Percentiles rank a stretch among this genome's conserved stretches.
Conservation (phyloP, 1,140 invertebrate genomes). For the Drosophila asahinai region DNA sequence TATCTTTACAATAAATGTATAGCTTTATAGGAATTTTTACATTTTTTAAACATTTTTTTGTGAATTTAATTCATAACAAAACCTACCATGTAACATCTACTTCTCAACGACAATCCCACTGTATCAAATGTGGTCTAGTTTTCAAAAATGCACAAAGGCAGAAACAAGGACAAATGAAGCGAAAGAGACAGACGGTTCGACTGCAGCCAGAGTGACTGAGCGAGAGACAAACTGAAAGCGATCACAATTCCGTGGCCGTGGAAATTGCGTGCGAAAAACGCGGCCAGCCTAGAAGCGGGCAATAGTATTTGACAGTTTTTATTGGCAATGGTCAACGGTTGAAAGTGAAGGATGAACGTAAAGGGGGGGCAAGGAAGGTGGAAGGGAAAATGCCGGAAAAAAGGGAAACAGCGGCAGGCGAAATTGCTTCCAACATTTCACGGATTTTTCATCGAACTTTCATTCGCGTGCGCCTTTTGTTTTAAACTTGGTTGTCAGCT, state of each 20-base stretch:
- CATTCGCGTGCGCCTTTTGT: slow-evolving; percentile 22
- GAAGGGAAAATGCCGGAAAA: slow-evolving; percentile 39
- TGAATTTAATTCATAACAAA: neutral
- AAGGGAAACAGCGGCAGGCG: slow-evolving; percentile 4
- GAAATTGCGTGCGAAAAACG: slow-evolving; percentile 46
- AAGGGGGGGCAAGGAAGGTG: neutral
- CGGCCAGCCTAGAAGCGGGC: slow-evolving; percentile 50
- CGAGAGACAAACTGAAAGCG: slow-evolving; percentile 7
- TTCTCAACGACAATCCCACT: neutral
- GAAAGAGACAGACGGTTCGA: neutral
- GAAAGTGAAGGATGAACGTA: slow-evolving; percentile 1
- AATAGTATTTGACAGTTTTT: slow-evolving; percentile 69
- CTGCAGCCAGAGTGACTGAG: slow-evolving; percentile 1
- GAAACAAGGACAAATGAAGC: neutral
- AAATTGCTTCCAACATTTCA: slow-evolving; percentile 35
- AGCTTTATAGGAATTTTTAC: neutral
- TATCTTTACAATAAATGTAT: neutral
- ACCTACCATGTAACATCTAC: neutral
- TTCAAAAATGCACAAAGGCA: slow-evolving; percentile 8
- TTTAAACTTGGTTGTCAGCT: slow-evolving; percentile 56
- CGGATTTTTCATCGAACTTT: slow-evolving; percentile 41
- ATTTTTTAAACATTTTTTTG: neutral
- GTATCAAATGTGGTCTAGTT: neutral
- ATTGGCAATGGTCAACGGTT: slow-evolving; percentile 52
- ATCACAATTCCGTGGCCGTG: slow-evolving; percentile 17